A percentile compares a stretch with the other conserved stretches of the same genome.
Evolutionary conservation across 2,113 vertebrate genomes (phyloP).

Genomic region (Phycodurus eques): DNA sequence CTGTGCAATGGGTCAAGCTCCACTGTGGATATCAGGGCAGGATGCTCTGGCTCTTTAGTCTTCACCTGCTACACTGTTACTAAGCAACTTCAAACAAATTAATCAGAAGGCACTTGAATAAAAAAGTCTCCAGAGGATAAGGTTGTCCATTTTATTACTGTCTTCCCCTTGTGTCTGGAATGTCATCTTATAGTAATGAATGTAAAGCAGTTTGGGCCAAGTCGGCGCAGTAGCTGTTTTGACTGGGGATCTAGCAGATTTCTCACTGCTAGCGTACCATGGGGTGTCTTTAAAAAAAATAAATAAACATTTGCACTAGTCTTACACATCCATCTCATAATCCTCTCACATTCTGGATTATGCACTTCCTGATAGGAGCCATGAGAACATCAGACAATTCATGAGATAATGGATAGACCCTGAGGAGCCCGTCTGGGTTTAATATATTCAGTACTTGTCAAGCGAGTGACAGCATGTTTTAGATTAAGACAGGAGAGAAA

Average conservation of each 20-base stretch:
- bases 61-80: slow-evolving; percentile 60
- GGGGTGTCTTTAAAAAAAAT: not conserved
- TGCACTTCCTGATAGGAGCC: slow-evolving; percentile 14
- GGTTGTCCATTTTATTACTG: not conserved
- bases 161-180: slow-evolving; percentile 30
- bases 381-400: slow-evolving; percentile 28
- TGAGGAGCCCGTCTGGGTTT: slow-evolving; percentile 41
- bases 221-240: too few relatives aligned
- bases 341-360: slow-evolving; percentile 18
- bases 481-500: slow-evolving; percentile 1
- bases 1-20: slow-evolving; percentile 20
- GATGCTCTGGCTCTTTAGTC: slow-evolving; percentile 38
- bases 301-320: too few relatives aligned
- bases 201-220: not conserved
- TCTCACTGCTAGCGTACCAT: not conserved
- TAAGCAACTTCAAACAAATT: slow-evolving; percentile 44
- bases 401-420: slow-evolving; percentile 46
- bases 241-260: not conserved
- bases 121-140: slow-evolving; percentile 46
- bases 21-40: slow-evolving; percentile 40
- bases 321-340: not conserved
- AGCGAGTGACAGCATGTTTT: slow-evolving; percentile 30
- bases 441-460: slow-evolving; percentile 25
- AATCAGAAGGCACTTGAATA: slow-evolving; percentile 43
- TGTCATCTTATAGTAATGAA: slow-evolving; percentile 32